Evolutionary conservation across 2,888 invertebrate species (phyloP), one percentile per base, ranked within the genome.

Genomic region (Drosophila rellima): DNA sequence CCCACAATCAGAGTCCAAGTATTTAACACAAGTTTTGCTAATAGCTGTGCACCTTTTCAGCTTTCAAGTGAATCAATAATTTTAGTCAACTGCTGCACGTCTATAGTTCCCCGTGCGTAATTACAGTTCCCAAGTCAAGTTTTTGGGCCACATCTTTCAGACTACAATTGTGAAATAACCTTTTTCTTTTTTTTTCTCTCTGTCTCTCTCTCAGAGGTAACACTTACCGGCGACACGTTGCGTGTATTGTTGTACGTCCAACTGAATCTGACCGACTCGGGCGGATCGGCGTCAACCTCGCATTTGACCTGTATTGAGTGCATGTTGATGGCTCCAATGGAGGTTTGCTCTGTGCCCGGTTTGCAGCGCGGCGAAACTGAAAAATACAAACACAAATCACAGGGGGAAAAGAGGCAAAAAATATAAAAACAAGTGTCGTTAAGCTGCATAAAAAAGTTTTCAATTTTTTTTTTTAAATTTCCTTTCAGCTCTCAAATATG

Each of bases 191-290:
- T 26, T 7, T 26, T 13, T 2, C 18, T 18, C 11, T 13, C 13
- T 20, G 31, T 10, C 7, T 2, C 18, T 18, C 18, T 1, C 13
- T 20, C 31, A 11, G 18, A 35, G 33, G 8, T 42, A 23, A 35
- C 60, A 90, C 93, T 92, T 90, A 96, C 95, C 66, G 96, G 96
- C 66, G 95, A 93, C 55, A 96, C 96, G 90, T 96, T 95, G 74
- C 94, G 94, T 33, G 96, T 96, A 29, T 95, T 96, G 91, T 97
- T 97, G 91, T 96, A 96, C 11, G 97, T 97, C 97, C 97, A 97
- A 79, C 96, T 96, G 92, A 97, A 97, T 82, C 95, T 94, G 37
- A 96, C 93, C 0, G 94, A 94, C 57, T 95, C 95, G 17, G 94
- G 94, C 0, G 97, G 96, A 47, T 96, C 95, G 0, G 97, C 96